Evolutionary conservation across 2,797 vertebrate genomes (phyloP), one percentile per base, ranked within the genome.

Genomic region (Rachycentron canadum): DNA sequence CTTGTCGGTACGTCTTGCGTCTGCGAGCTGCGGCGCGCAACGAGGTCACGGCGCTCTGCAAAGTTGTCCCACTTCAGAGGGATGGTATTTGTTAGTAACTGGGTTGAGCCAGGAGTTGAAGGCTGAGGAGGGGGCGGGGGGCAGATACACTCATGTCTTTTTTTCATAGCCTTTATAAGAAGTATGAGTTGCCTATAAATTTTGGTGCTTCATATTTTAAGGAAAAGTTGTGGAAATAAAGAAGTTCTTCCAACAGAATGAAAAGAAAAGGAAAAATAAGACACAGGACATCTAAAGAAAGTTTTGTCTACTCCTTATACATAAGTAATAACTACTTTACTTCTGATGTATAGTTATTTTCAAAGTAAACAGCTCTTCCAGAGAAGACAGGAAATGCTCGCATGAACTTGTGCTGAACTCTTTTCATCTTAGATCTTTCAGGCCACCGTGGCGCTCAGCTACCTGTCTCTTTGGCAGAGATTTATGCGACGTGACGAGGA

Each of bases 51-150:
- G 47, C 77, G 30, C 78, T 80, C 61, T 0, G 69, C 57, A 59
- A 78, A 88, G 85, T 68, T 73, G 73, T 78, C 78, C 84, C 74
- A 69, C 60, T 76, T 80, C 72, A 76, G 55, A 69, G 70, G 49
- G 11, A n/a, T 68, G n/a, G 73, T 73, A 61, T 81, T 85, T 88
- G n/a, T 78, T 49, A 56, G 69, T 25, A 25, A 65, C 50, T 32
- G 11, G 61, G 56, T 55, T 76, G 38, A 25, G 73, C 34, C 14
- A 57, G 19, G 61, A 75, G 67, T 66, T 73, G 59, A 86, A 84
- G 83, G 80, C 50, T 4, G 6, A 41, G 19, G 73, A 77, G n/a
- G n/a, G n/a, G n/a, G n/a, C n/a, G n/a, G n/a, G n/a, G n/a, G n/a
- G n/a, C n/a, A n/a, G n/a, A n/a, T n/a, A n/a, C n/a, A n/a, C n/a